phyloP scores from a whole-genome alignment of 2,888 invertebrate genomes.

The Polyommatus iphigenia region DNA sequence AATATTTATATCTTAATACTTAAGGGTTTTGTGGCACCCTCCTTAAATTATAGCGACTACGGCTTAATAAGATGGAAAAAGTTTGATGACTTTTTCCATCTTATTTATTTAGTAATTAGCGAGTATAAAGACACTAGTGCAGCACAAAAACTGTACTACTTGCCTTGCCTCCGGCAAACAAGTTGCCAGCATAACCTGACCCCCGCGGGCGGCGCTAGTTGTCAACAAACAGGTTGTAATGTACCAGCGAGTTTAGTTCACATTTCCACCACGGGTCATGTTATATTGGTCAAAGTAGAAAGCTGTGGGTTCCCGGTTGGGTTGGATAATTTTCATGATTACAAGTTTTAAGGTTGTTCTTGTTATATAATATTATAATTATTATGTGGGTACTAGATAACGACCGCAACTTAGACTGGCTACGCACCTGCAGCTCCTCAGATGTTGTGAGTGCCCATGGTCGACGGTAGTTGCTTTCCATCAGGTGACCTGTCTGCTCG shows the following conservation, averaged over 20 bases:
- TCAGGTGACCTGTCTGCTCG: no score
- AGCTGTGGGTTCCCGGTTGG: slow-evolving; percentile 56
- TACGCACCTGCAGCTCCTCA: no score
- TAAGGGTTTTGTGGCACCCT: neutral
- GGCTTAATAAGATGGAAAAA: no score
- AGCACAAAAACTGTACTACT: slow-evolving; percentile 42
- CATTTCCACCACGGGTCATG: slow-evolving; percentile 46
- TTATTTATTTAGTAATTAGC: slow-evolving; percentile 13
- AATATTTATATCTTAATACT: no score
- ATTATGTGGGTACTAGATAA: neutral
- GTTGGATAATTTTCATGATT: slow-evolving; percentile 43
- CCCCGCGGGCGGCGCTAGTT: slow-evolving; percentile 45
- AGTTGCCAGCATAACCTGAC: slow-evolving; percentile 48
- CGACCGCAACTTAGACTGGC: no score
- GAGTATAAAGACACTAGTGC: slow-evolving; percentile 47
- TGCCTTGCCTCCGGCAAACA: slow-evolving; percentile 59
- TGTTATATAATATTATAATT: neutral
- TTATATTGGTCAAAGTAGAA: slow-evolving; percentile 59
- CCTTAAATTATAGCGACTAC: neutral
- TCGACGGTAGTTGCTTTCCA: no score
- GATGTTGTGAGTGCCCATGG: no score
- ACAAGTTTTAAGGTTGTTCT: slow-evolving; percentile 1
- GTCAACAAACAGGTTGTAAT: slow-evolving; percentile 31
- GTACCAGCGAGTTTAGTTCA: slow-evolving; percentile 38
- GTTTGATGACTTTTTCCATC: neutral